phyloP scores from a whole-genome alignment of 2,888 invertebrate species.

The Fabriciana adippe region DNA sequence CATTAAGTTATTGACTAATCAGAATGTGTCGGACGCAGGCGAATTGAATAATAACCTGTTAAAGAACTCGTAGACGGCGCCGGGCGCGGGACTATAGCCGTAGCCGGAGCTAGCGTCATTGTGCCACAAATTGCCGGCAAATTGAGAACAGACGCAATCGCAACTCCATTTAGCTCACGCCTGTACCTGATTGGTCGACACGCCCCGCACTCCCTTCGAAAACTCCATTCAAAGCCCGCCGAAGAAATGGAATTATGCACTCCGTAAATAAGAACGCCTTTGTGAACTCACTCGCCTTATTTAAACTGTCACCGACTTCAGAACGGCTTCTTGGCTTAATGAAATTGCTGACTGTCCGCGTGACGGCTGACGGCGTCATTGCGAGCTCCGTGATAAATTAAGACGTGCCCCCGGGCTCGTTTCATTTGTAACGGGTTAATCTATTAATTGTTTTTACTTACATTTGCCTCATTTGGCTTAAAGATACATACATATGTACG shows the following conservation, averaged over 20 bases:
- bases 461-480: constrained; percentile 2
- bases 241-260: constrained; percentile 78
- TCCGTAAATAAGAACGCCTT: constrained; percentile 70
- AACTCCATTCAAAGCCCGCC: constrained; percentile 53
- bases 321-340: constrained; percentile 49
- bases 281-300: constrained; percentile 60
- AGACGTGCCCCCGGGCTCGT: constrained; percentile 27
- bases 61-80: constrained; percentile 51
- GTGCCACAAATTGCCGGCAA: constrained; percentile 77
- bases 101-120: constrained; percentile 59
- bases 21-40: constrained; percentile 72
- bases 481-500: neutral
- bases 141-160: constrained; percentile 66
- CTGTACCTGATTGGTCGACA: constrained; percentile 78
- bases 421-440: constrained; percentile 37
- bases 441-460: constrained; percentile 29
- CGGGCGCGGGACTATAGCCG: constrained; percentile 31
- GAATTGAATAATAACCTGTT: constrained; percentile 79
- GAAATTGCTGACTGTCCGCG: constrained; percentile 47
- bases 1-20: constrained; percentile 73
- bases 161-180: constrained; percentile 70
- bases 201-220: constrained; percentile 54
- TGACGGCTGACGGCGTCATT: constrained; percentile 35
- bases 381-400: constrained; percentile 37
- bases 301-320: constrained; percentile 54